Base-by-base conservation (phyloP, 2,797 vertebrate genomes). In the Streptopelia turtur region DNA sequence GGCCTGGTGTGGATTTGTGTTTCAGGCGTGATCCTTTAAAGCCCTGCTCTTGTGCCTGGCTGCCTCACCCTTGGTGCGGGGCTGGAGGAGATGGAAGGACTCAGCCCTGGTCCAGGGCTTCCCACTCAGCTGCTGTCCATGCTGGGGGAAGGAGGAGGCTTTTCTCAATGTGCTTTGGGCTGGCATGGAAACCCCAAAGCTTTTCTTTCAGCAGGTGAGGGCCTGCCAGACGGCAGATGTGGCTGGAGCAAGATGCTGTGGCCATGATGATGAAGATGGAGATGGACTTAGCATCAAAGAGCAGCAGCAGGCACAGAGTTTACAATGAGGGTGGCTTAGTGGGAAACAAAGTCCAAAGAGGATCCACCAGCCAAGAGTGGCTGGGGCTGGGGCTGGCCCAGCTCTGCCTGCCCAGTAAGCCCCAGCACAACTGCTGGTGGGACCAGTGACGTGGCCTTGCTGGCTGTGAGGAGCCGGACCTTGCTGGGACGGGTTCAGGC, bases 81-180 rank as follows among this genome's bases (percentile, higher is more conserved):
- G 27, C 52, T 3, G 12, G 11, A n/a, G 69, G 59, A 72, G 65
- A 43, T 25, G 60, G 21, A 37, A 45, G 35, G 71, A 43, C 31
- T 16, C 8, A 0, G 33, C 27, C 27, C 13, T 1, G 3, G 11
- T 15, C 18, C 71, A 55, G 45, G 30, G 50, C 35, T 81, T 68
- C 28, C 43, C 0, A 3, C 45, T 30, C 2, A 0, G 41, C 37
- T 69, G 45, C 30, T 56, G 15, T 69, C 20, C 1, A 0, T 37
- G 52, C 1, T 1, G 9, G 43, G 11, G 8, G 11, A 33, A 27
- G 41, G 24, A 71, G 52, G 20, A 84, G 18, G 10, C 10, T 88
- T 55, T 37, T 25, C 43, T 84, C 2, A 0, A 31, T n/a, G 64
- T 45, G 8, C 13, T 33, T 37, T 30, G 9, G 23, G 56, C 37